These are phyloP conservation scores for Actenoides lindsayi DNA, from an alignment of 2,113 vertebrate species.

Conservation along the genomic window DNA sequence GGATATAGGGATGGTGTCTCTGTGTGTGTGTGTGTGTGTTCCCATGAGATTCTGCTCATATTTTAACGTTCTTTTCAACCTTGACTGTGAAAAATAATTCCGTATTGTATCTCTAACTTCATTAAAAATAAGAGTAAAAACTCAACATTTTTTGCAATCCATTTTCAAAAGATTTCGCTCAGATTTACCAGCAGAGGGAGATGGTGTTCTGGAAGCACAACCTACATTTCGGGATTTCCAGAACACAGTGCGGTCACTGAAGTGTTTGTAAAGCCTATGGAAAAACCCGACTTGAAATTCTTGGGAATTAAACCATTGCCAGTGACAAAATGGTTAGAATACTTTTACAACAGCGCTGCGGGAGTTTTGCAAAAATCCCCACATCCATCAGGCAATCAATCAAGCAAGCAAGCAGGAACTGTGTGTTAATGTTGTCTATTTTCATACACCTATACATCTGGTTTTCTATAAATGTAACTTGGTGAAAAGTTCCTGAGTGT, in stretches of 20 bases:
- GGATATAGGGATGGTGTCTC: neutral
- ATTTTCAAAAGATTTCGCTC: neutral
- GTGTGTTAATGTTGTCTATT: neutral
- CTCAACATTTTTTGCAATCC: neutral
- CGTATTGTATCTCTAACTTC: neutral
- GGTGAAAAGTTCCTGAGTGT: neutral
- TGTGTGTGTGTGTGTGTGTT: neutral
- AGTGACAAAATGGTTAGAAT: neutral
- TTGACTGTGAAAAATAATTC: neutral
- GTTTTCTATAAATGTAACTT: neutral
- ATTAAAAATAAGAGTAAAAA: neutral
- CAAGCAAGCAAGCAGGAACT: neutral
- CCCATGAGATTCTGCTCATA: neutral
- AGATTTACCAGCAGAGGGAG: slow-evolving; percentile 59
- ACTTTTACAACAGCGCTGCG: neutral
- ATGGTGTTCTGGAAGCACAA: neutral
- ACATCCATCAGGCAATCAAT: neutral
- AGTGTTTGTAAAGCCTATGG: neutral
- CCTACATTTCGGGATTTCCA: neutral
- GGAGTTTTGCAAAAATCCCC: neutral
- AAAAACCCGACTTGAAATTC: neutral
- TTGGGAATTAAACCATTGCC: neutral
- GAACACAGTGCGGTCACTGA: neutral
- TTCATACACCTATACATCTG: neutral
- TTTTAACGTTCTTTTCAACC: neutral